Percentiles rank a stretch among this genome's conserved stretches.
These are phyloP conservation scores for Athene cunicularia DNA, from an alignment of 2,113 vertebrate genomes.

Conservation along the genomic window DNA sequence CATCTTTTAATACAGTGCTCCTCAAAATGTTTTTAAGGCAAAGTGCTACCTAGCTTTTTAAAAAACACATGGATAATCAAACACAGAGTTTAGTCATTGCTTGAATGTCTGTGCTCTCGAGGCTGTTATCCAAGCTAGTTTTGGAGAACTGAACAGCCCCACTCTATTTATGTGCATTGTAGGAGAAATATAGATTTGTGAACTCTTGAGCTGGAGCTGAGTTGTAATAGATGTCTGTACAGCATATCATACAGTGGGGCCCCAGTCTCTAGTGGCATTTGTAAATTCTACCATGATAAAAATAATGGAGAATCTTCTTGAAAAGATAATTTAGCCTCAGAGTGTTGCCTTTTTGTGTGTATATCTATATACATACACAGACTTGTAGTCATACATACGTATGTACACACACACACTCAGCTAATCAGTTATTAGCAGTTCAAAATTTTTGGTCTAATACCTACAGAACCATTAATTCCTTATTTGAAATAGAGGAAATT, in stretches of 20 bases:
- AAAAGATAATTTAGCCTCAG: slow-evolving; percentile 13
- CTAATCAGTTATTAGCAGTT: background rate
- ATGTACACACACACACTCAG: background rate
- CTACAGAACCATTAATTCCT: background rate
- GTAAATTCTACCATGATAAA: slow-evolving; percentile 30
- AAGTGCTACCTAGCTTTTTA: background rate
- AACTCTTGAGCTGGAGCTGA: slow-evolving; percentile 1
- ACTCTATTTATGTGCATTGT: slow-evolving; percentile 6
- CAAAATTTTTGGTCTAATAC: background rate
- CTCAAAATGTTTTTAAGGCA: background rate
- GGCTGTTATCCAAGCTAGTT: background rate
- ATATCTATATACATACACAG: fast-evolving
- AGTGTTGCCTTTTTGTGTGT: background rate
- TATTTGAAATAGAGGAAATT: background rate
- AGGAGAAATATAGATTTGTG: slow-evolving; percentile 28
- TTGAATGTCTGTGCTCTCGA: background rate
- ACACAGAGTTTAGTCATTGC: background rate
- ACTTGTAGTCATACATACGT: background rate
- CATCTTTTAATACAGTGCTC: background rate
- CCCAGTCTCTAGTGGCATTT: background rate
- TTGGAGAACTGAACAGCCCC: slow-evolving; percentile 1
- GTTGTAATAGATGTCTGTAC: slow-evolving; percentile 15
- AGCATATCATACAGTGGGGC: background rate
- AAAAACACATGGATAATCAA: background rate
- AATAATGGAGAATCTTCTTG: slow-evolving; percentile 9